Evolutionary conservation across 1,140 invertebrate genomes (phyloP).

Genomic region (Laupala kohalensis): DNA sequence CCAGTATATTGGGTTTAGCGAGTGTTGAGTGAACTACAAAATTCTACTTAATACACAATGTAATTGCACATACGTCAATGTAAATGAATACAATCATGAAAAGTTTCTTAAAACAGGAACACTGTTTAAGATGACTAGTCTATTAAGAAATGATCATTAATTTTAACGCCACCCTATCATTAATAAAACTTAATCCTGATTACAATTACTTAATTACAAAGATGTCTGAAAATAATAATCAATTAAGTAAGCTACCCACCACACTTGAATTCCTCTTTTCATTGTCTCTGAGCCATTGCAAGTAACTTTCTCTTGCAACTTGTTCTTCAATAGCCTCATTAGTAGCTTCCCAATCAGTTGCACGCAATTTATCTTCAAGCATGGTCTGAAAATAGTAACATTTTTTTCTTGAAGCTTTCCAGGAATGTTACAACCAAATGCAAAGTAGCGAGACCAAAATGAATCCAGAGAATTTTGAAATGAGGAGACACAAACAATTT

Average conservation of each 20-base stretch:
- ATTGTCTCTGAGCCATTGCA: conserved; percentile 70
- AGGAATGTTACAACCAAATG: too few species aligned
- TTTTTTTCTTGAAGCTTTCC: neutral
- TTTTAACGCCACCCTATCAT: too few species aligned
- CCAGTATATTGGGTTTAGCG: too few species aligned
- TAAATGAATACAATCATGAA: too few species aligned
- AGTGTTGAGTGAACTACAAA: too few species aligned
- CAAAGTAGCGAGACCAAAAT: neutral
- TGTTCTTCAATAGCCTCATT: conserved; percentile 87
- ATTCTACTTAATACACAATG: too few species aligned
- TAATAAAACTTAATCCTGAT: too few species aligned
- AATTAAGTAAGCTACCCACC: conserved; percentile 14
- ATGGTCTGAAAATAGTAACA: conserved; percentile 48
- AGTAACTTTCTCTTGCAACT: conserved; percentile 76
- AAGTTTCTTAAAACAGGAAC: too few species aligned
- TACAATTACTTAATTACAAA: too few species aligned
- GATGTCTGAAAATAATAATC: neutral
- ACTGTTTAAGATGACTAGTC: too few species aligned
- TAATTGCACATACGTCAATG: too few species aligned
- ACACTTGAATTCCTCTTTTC: conserved; percentile 42
- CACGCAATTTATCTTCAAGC: conserved; percentile 83
- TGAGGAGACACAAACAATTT: neutral
- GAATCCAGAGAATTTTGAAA: neutral
- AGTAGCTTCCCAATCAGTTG: conserved; percentile 88
- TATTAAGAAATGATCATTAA: too few species aligned